These are phyloP conservation scores for Buceros bicornis DNA, from an alignment of 2,797 vertebrate species.

Conservation along the genomic window DNA sequence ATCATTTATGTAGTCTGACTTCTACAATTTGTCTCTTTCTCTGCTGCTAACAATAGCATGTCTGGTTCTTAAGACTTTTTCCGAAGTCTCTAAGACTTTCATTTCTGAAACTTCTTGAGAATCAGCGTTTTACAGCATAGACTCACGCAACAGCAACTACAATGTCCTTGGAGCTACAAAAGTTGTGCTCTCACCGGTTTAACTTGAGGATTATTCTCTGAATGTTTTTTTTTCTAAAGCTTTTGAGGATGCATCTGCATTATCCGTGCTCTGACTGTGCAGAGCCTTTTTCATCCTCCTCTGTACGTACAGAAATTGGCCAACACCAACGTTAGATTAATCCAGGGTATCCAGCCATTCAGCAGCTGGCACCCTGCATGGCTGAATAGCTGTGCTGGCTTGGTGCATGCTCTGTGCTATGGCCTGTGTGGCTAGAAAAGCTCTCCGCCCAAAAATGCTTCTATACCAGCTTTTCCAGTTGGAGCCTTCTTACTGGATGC, in stretches of 20 bases:
- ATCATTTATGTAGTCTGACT: slow-evolving; percentile 74
- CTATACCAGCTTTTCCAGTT: neutral
- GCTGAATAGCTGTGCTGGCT: slow-evolving; percentile 19
- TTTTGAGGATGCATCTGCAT: neutral
- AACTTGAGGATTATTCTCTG: neutral
- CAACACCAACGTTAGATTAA: neutral
- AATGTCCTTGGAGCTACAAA: neutral
- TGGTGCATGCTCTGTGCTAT: neutral
- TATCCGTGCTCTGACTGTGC: neutral
- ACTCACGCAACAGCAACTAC: neutral
- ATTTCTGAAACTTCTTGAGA: slow-evolving; percentile 66
- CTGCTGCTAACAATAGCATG: slow-evolving; percentile 81
- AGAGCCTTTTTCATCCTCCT: neutral
- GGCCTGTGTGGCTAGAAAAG: neutral
- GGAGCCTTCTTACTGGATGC: neutral
- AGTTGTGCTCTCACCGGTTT: neutral
- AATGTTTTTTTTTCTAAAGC: neutral
- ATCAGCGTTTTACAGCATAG: neutral
- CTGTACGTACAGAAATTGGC: neutral
- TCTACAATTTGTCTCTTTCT: slow-evolving; percentile 75
- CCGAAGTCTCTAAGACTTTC: slow-evolving; percentile 33
- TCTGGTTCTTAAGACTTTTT: slow-evolving; percentile 67
- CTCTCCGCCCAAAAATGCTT: neutral
- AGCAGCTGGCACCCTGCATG: neutral
- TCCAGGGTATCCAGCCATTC: neutral